Evolutionary conservation across 2,113 vertebrate species (phyloP).

Genomic region (Microcebus griseorufus): DNA sequence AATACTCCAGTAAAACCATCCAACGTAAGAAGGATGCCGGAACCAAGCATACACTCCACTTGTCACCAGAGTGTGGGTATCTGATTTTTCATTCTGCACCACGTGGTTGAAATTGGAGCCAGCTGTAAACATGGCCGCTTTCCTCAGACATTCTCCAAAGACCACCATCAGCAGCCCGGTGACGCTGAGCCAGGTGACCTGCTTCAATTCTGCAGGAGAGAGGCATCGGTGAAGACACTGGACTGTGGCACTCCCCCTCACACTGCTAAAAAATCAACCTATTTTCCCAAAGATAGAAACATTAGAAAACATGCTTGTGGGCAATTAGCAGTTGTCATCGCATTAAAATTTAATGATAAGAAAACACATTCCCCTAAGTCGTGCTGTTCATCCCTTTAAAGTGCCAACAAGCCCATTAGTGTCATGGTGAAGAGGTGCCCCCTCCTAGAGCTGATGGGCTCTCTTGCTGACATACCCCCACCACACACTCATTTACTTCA

Average conservation of each 20-base stretch:
- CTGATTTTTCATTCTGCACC: constrained; percentile 98
- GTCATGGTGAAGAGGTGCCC: not conserved
- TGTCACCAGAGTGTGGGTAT: constrained; percentile 95
- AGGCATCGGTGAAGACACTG: not conserved
- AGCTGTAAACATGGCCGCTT: constrained; percentile 96
- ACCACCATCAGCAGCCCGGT: constrained; percentile 95
- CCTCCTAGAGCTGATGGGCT: not conserved
- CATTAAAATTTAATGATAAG: not conserved
- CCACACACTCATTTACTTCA: not conserved
- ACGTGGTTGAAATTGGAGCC: constrained; percentile 99
- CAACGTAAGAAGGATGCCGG: constrained; percentile 97
- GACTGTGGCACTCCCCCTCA: fast-evolving
- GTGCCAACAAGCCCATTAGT: not conserved
- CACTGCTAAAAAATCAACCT: not conserved
- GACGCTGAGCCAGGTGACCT: constrained; percentile 93
- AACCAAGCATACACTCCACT: constrained; percentile 94
- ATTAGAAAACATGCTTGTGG: not conserved
- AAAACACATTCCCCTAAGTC: not conserved
- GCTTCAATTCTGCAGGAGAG: constrained; percentile 91
- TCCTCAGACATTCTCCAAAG: constrained; percentile 94
- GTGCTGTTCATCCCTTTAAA: not conserved
- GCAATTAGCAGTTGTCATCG: not conserved
- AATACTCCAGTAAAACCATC: constrained; percentile 99
- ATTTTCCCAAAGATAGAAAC: not conserved
- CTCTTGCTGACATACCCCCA: not conserved